Evolutionary conservation across 53 echinoderm and acorn worm species (phyloP).

Genomic region (Holothuria scabra): DNA sequence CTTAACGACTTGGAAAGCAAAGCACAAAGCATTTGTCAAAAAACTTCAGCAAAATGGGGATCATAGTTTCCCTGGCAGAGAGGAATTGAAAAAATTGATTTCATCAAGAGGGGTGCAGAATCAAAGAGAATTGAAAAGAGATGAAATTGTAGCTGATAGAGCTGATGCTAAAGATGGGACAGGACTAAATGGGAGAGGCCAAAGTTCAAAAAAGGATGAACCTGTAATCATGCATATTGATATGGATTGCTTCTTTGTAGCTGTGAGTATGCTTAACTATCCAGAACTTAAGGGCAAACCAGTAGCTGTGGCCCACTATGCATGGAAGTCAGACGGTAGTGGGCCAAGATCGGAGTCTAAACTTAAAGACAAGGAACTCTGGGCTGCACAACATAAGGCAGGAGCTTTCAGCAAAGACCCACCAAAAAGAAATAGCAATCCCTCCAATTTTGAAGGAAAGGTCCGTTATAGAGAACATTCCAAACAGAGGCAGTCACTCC

Average conservation of each 20-base stretch:
- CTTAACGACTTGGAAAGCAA: slow-evolving; percentile 93
- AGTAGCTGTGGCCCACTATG: slow-evolving; percentile 93
- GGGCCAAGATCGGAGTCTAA: slow-evolving; percentile 57
- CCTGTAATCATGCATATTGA: slow-evolving; percentile 90
- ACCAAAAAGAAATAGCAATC: not conserved
- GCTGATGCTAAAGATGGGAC: not conserved
- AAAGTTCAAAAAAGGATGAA: not conserved
- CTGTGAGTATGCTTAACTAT: slow-evolving; percentile 80
- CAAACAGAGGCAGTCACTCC: not conserved
- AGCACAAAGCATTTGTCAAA: slow-evolving; percentile 91
- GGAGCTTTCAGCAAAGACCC: too few species aligned
- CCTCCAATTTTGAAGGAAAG: not conserved
- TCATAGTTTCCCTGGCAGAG: slow-evolving; percentile 75
- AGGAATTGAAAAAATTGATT: slow-evolving; percentile 51
- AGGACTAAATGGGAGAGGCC: not conserved
- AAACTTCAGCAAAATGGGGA: slow-evolving; percentile 79
- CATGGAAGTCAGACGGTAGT: slow-evolving; percentile 64
- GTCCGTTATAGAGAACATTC: not conserved
- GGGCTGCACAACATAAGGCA: too few species aligned
- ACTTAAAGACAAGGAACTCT: slow-evolving; percentile 35
- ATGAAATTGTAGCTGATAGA: not conserved
- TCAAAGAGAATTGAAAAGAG: not conserved
- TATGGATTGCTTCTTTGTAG: slow-evolving; percentile 98
- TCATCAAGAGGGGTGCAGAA: not conserved
- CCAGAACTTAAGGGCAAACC: slow-evolving; percentile 91